Evolutionary conservation across 1,140 invertebrate species (phyloP).

Genomic region (Ceratosolen solmsi): DNA sequence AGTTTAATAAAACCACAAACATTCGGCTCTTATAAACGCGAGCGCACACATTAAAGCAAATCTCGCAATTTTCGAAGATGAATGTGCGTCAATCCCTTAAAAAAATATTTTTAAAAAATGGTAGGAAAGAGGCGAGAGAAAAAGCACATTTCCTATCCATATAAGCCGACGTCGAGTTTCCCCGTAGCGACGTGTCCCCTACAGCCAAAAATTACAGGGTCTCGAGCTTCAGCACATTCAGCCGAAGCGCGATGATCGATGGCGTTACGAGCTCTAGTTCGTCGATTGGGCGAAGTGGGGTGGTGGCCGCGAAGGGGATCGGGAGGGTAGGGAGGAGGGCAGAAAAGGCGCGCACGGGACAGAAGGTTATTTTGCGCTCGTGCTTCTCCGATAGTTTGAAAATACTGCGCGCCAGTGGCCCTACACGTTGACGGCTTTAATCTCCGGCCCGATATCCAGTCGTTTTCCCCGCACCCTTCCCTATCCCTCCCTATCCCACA

Average conservation of each 20-base stretch:
- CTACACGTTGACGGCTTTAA: slow-evolving; percentile 52
- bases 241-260: slow-evolving; percentile 42
- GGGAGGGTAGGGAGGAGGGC: slow-evolving; percentile 35
- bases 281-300: neutral
- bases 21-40: neutral
- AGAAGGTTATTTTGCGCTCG: slow-evolving; percentile 44
- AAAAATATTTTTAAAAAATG: neutral
- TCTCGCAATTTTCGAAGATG: slow-evolving; percentile 25
- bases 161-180: slow-evolving; percentile 19
- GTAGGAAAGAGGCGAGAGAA: neutral
- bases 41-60: neutral
- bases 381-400: slow-evolving; percentile 46
- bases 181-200: slow-evolving; percentile 20
- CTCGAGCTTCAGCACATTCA: slow-evolving; percentile 7
- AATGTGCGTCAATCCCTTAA: slow-evolving; percentile 23
- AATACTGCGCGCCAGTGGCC: slow-evolving; percentile 9
- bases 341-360: slow-evolving; percentile 59
- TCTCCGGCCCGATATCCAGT: slow-evolving; percentile 52
- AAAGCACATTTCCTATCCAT: neutral
- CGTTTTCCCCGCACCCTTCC: neutral
- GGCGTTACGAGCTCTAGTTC: neutral
- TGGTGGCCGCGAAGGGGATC: neutral
- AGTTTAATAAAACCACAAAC: slow-evolving; percentile 28
- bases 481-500: neutral
- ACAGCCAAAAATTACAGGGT: slow-evolving; percentile 47